Base-by-base conservation (phyloP, 2,888 invertebrate genomes). In the Pammene aurita region DNA sequence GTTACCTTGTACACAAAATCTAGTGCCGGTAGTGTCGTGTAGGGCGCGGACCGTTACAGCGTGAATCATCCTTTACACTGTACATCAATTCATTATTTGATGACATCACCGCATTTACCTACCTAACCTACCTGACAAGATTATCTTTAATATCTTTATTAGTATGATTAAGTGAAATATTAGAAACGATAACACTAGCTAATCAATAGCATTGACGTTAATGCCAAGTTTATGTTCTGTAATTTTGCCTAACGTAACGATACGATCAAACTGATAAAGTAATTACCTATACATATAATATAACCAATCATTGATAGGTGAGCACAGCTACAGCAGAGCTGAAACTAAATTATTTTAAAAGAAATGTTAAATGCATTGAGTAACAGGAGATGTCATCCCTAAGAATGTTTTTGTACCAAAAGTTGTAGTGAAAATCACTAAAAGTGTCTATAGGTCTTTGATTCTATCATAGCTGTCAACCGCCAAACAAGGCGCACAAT, bases 91-190 rank as follows among this genome's bases (percentile, higher is more conserved):
- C 13, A 38, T 42, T 42, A 0, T 42, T 11, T 10, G 1, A 7
- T 42, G 11, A 11, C 0, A 10, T 11, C 42, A 42, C 5, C 13
- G 46, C 14, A 14, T 5, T 14, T 46, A n/a, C n/a, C n/a, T n/a
- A n/a, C n/a, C n/a, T n/a, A 46, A 0, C 6, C 14, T 5, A 46
- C 7, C 46, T 14, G 46, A 46, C 60, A 60, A 35, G 42, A 56
- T 50, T 60, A 69, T 69, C 64, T 69, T 65, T 69, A 56, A 44
- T 60, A 69, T 69, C 64, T 69, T 65, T 69, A 69, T 69, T 69
- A 69, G 60, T 55, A 69, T 69, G 69, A 69, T 65, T 60, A 60
- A 65, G 54, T 60, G 44, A 57, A 57, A 69, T 58, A 65, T 69
- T 69, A 65, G 18, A 44, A 48, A 26, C 55, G 69, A 69, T 69